Evolutionary conservation across 1,140 invertebrate species (phyloP).

Genomic region (Atopsyche davidsoni): DNA sequence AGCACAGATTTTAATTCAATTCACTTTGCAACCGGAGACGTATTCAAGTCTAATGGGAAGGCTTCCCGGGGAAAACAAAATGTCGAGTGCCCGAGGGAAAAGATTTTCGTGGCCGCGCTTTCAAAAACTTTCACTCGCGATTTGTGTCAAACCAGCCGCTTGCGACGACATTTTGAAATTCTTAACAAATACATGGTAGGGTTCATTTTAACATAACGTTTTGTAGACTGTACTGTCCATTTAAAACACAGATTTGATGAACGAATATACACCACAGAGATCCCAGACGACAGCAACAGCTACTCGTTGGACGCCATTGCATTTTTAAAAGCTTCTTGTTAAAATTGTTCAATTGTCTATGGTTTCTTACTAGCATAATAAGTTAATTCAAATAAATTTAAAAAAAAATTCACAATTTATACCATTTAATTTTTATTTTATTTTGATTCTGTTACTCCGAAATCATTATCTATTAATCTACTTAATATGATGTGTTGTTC

Average conservation of each 20-base stretch:
- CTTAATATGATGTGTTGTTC: no score
- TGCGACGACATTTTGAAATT: neutral
- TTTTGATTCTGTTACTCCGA: no score
- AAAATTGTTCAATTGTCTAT: no score
- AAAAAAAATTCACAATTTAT: no score
- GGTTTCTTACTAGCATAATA: no score
- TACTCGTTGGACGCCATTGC: neutral
- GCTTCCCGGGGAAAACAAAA: slow-evolving; percentile 22
- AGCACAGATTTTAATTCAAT: neutral
- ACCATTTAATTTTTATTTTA: no score
- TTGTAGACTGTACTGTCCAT: neutral
- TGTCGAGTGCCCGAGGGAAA: slow-evolving; percentile 18
- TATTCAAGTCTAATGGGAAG: no score
- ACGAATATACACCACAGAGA: neutral
- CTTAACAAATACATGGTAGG: neutral
- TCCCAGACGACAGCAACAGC: neutral
- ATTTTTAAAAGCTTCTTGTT: no score
- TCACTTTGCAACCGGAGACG: no score
- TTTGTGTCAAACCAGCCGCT: slow-evolving; percentile 4
- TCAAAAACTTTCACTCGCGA: slow-evolving; percentile 23
- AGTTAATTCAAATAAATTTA: no score
- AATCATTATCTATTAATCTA: no score
- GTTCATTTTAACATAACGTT: neutral
- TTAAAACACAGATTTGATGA: neutral
- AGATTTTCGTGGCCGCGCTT: slow-evolving; percentile 20